Evolutionary conservation across 2,888 invertebrate species (phyloP).

Genomic region (Lepidonotus clava): DNA sequence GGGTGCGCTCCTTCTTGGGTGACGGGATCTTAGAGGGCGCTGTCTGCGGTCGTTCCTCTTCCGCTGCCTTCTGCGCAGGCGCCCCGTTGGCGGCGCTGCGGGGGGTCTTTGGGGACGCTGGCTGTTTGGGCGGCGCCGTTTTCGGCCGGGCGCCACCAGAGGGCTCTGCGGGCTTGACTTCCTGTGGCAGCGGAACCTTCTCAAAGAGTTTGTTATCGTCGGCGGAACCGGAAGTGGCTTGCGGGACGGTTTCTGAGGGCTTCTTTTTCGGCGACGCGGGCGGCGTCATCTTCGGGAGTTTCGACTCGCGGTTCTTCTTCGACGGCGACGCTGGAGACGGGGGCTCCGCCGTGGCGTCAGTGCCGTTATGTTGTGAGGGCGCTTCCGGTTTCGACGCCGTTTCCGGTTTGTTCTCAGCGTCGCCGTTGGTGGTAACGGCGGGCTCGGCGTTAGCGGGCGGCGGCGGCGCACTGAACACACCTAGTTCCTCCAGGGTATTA

Average conservation of each 20-base stretch:
- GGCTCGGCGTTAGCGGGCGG: background rate
- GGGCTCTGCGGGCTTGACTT: background rate
- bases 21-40: constrained; percentile 44
- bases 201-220: constrained; percentile 19
- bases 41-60: constrained; percentile 2
- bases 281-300: constrained; percentile 38
- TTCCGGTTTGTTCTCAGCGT: background rate
- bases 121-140: constrained; percentile 8
- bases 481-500: constrained; percentile 29
- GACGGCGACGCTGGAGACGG: constrained; percentile 22
- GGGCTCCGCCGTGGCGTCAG: background rate
- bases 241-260: background rate
- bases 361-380: background rate
- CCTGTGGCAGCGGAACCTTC: background rate
- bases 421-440: background rate
- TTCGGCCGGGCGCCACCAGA: constrained; percentile 44
- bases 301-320: constrained; percentile 6
- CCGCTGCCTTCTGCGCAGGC: background rate
- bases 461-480: constrained; percentile 18
- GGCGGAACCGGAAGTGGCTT: background rate
- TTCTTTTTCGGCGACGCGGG: constrained; percentile 40
- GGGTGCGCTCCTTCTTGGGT: constrained; percentile 42
- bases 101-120: background rate
- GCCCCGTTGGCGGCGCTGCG: background rate
- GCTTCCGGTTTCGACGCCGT: background rate